Evolutionary conservation across 2,113 vertebrate genomes (phyloP), one percentile per base, ranked within the genome.

Genomic region (Corynorhinus townsendii): DNA sequence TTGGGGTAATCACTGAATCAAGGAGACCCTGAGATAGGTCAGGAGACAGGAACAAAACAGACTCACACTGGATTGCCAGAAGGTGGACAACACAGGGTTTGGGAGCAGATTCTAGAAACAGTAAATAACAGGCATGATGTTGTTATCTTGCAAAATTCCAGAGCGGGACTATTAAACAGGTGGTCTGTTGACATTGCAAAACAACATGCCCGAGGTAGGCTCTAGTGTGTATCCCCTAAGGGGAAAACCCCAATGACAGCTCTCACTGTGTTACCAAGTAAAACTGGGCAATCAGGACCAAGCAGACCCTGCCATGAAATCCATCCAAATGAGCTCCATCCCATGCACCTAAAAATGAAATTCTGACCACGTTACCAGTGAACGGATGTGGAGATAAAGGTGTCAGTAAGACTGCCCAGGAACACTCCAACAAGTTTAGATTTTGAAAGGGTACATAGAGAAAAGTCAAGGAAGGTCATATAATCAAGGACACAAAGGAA

Each of bases 401-500:
- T 4, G 11, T 59, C 56, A 86, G 54, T 79, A 11, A 73, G 52
- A n/a, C 66, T 15, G 22, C 68, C 75, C 68, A 69, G 40, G 91
- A 95, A 49, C 56, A 33, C 64, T 90, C 68, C 52, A 66, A 71
- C 35, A 28, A 75, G 87, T 83, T 93, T 81, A 80, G 69, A 62
- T 62, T 93, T 92, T 26, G 49, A 90, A 94, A 96, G 62, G 73
- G 62, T 54, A 85, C 40, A 33, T 62, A 52, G 49, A 59, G 33
- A 72, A 91, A 86, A 47, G 73, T n/a, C 79, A 82, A 73, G 54
- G 22, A 80, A 89, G 68, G 82, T 59, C 68, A 45, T 15, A 66
- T 30, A 96, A 86, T 45, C 92, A 92, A 96, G 86, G 85, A 84
- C 43, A 76, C 43, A 28, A 43, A 80, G 59, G 59, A 62, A 12